phyloP scores from a whole-genome alignment of 2,113 vertebrate genomes.

The Arenaria interpres region DNA sequence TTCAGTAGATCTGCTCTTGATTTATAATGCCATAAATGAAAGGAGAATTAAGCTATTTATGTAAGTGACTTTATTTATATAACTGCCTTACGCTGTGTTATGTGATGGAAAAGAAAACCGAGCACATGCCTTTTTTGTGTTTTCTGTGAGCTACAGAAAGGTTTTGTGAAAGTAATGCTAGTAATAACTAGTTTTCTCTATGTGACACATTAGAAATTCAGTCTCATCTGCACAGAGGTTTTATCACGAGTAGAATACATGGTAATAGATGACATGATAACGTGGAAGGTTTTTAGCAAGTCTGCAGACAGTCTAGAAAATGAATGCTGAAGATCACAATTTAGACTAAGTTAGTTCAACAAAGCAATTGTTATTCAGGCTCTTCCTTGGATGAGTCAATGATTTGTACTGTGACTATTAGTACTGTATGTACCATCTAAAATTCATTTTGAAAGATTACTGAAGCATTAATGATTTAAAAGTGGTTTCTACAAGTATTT shows the following conservation, averaged over 20 bases:
- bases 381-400: conserved; percentile 59
- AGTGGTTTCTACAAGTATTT: conserved; percentile 4
- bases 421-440: conserved; percentile 51
- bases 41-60: conserved; percentile 66
- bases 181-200: neutral
- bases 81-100: conserved; percentile 53
- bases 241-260: neutral
- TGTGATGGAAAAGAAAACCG: conserved; percentile 14
- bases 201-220: neutral
- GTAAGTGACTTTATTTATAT: conserved; percentile 66
- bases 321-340: conserved; percentile 21
- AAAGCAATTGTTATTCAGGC: conserved; percentile 59
- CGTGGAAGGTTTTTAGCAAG: neutral
- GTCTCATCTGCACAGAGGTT: neutral
- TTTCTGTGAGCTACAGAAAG: neutral
- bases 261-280: neutral
- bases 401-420: conserved; percentile 55
- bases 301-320: conserved; percentile 38
- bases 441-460: conserved; percentile 46
- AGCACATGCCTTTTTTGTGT: neutral
- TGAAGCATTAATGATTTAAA: conserved; percentile 40
- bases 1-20: conserved; percentile 38
- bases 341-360: conserved; percentile 43
- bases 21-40: conserved; percentile 54
- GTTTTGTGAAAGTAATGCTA: neutral